Base-by-base conservation (phyloP, 64 coral and sea anemone species). In the Dendronephthya gigantea region DNA sequence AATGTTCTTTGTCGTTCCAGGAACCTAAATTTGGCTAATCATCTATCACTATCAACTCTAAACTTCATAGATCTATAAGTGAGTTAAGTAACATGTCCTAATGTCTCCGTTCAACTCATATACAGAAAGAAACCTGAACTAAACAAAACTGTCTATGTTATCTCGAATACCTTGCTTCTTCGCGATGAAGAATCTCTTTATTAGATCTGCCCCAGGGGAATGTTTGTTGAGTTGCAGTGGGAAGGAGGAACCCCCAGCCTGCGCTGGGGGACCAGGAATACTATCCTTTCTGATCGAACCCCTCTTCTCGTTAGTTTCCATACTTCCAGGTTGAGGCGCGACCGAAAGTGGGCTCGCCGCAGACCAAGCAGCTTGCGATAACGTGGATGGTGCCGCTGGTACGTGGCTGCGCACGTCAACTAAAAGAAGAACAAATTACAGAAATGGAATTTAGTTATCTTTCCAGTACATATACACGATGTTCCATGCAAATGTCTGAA, bases 141-240 rank as follows among this genome's bases (percentile, higher is more conserved):
- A 45, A 45, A 45, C 41, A 6, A 45, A 45, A n/a, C n/a, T n/a
- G n/a, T n/a, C n/a, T n/a, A n/a, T 4, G 41, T 6, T 45, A 45
- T 45, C 41, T 45, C n/a, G n/a, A n/a, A 11, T 65, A 83, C 88
- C 41, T 43, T 65, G 50, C 12, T 82, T 12, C 25, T 65, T 88
- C 2, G 76, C 65, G 22, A 90, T 83, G 45, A 90, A 84, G 28
- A 66, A 66, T 34, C 50, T 84, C 81, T 90, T 94, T 32, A 88
- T 90, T 39, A 88, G 40, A 51, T 94, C 90, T 5, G 56, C 39
- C 17, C 84, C 66, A 85, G 89, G 92, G 36, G 92, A 88, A 52
- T 94, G 79, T 87, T 90, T 90, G 72, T 94, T 89, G 84, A 94
- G 92, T 32, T 90, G 92, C 38, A 94, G 38, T 9, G 92, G 92